Percentiles rank a stretch among this genome's conserved stretches.
phyloP scores from a whole-genome alignment of 2,888 invertebrate species.

The Harpalus rufipes region DNA sequence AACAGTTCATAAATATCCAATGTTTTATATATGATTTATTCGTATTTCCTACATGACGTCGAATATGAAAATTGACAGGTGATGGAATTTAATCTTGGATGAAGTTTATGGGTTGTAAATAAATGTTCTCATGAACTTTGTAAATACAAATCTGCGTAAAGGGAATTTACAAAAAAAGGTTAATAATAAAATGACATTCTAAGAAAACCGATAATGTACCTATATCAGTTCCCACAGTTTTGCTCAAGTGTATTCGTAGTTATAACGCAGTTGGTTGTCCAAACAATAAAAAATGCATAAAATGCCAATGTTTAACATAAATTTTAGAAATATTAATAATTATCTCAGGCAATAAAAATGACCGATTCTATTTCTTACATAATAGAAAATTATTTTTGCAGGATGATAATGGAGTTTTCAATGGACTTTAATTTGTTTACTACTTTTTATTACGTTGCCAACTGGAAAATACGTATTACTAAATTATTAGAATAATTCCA shows the following conservation, averaged over 20 bases:
- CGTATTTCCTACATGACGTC: not conserved
- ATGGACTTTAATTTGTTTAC: not conserved
- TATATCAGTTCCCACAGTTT: not conserved
- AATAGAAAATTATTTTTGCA: not conserved
- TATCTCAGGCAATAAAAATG: not conserved
- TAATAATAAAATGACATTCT: not conserved
- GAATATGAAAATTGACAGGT: slow-evolving; percentile 33
- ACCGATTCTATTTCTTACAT: not conserved
- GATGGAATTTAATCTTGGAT: slow-evolving; percentile 15
- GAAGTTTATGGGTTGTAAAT: slow-evolving; percentile 1
- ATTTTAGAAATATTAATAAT: not conserved
- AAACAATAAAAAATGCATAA: not conserved
- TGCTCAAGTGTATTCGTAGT: not conserved
- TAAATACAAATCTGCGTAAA: slow-evolving; percentile 1
- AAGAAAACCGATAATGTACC: not conserved
- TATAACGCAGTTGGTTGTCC: not conserved
- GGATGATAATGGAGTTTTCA: not conserved
- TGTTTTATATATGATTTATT: slow-evolving; percentile 18
- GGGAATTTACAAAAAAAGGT: not conserved
- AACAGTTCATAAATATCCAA: slow-evolving; percentile 30
- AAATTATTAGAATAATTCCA: no score
- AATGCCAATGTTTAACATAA: not conserved
- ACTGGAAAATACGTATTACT: no score
- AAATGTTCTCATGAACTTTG: slow-evolving; percentile 16
- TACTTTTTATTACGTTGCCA: not conserved